Evolutionary conservation across 2,888 invertebrate genomes (phyloP).

Genomic region (Eupithecia centaureata): DNA sequence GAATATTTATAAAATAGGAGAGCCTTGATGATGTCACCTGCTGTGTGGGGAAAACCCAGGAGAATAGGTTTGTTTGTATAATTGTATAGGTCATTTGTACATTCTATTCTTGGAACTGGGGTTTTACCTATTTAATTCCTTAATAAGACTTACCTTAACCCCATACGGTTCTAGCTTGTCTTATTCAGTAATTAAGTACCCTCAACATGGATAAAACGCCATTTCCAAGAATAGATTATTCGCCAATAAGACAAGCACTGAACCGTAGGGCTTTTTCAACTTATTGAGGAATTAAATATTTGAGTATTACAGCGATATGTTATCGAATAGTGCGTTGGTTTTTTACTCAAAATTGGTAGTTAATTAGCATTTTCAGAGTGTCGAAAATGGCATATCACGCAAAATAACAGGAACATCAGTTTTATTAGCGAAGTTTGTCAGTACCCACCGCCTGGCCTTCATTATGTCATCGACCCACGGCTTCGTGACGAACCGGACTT

Average conservation of each 20-base stretch:
- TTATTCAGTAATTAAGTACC: no score
- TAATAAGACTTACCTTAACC: no score
- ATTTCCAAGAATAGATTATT: no score
- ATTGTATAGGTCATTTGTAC: neutral
- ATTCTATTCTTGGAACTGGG: neutral
- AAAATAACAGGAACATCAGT: neutral
- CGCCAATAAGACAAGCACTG: neutral
- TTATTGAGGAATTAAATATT: no score
- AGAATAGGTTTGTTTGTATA: neutral
- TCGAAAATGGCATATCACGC: neutral
- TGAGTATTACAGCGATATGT: no score
- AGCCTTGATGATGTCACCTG: neutral
- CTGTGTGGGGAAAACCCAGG: neutral
- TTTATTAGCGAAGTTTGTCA: slow-evolving; percentile 2
- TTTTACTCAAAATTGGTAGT: no score
- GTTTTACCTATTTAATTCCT: neutral
- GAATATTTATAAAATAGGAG: neutral
- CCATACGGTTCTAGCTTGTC: no score
- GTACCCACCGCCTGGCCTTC: slow-evolving; percentile 14
- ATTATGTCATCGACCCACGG: slow-evolving; percentile 23
- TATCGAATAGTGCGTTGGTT: no score
- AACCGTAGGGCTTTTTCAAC: no score
- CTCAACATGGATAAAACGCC: no score
- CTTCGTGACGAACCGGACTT: slow-evolving; percentile 19
- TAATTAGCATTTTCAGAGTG: no score